A percentile compares a stretch with the other conserved stretches of the same genome.
phyloP scores from a whole-genome alignment of 1,140 invertebrate genomes.

The Zaprionus vittiger region DNA sequence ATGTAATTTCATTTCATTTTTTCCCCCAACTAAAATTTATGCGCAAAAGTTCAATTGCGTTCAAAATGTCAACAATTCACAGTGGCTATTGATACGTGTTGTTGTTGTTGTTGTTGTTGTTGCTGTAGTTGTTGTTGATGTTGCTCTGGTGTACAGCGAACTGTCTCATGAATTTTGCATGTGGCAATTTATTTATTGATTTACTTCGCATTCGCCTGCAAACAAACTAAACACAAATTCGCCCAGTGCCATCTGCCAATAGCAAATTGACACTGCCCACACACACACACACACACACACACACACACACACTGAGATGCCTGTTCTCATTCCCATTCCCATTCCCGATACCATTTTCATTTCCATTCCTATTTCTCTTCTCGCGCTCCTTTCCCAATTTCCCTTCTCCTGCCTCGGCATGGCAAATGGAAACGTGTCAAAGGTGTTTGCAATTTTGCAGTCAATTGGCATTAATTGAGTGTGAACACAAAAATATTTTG shows the following conservation, averaged over 20 bases:
- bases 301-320: slow-evolving; percentile 24
- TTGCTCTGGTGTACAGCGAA: slow-evolving; percentile 33
- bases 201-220: slow-evolving; percentile 55
- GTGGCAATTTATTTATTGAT: slow-evolving; percentile 80
- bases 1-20: slow-evolving; percentile 4
- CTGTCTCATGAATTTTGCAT: slow-evolving; percentile 77
- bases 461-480: slow-evolving; percentile 83
- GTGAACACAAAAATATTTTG: slow-evolving; percentile 83
- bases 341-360: slow-evolving; percentile 13
- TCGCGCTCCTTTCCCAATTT: slow-evolving; percentile 37
- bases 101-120: slow-evolving; percentile 16
- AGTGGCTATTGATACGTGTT: slow-evolving; percentile 33
- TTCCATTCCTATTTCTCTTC: slow-evolving; percentile 3
- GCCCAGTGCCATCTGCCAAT: slow-evolving; percentile 31
- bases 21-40: slow-evolving; percentile 57
- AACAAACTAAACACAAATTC: slow-evolving; percentile 41
- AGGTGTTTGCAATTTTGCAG: slow-evolving; percentile 82
- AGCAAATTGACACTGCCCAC: slow-evolving; percentile 27
- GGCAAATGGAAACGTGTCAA: slow-evolving; percentile 72
- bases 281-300: slow-evolving; percentile 22
- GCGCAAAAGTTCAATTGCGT: slow-evolving; percentile 77
- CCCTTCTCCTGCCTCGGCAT: slow-evolving; percentile 45
- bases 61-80: slow-evolving; percentile 78
- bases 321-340: slow-evolving; percentile 6
- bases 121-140: slow-evolving; percentile 48